Percentiles rank a stretch among this genome's conserved stretches.
Conservation (phyloP, 2,888 invertebrate species). For the Hipparchia semele region DNA sequence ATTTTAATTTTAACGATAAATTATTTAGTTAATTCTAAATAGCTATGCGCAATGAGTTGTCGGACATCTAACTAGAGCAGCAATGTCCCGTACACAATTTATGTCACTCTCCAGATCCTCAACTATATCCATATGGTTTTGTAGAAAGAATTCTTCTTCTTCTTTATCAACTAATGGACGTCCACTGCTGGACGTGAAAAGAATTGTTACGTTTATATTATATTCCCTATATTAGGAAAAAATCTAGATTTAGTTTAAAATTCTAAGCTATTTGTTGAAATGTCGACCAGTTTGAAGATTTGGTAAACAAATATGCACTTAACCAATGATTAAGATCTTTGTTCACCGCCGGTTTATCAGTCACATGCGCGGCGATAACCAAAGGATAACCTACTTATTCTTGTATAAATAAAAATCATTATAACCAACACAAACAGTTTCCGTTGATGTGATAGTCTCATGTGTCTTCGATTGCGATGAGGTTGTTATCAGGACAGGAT, state of each 20-base stretch:
- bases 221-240: no score
- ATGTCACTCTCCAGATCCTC: no score
- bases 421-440: slow-evolving; percentile 54
- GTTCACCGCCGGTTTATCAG: slow-evolving; percentile 64
- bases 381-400: slow-evolving; percentile 74
- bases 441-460: slow-evolving; percentile 49
- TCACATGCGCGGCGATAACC: slow-evolving; percentile 69
- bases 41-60: no score
- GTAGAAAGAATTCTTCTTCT: no score
- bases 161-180: no score
- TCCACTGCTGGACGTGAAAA: no score
- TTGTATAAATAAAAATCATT: slow-evolving; percentile 70
- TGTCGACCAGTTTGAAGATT: neutral
- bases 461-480: slow-evolving; percentile 53
- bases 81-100: no score
- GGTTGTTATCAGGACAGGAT: slow-evolving; percentile 70
- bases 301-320: slow-evolving; percentile 15
- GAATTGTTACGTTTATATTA: no score
- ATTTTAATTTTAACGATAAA: no score
- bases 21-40: no score
- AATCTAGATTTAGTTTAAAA: neutral
- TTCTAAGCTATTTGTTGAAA: neutral
- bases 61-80: no score
- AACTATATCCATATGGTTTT: no score
- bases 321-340: slow-evolving; percentile 46